These are phyloP conservation scores for Oligia strigilis DNA, from an alignment of 2,888 invertebrate genomes.

Conservation along the genomic window DNA sequence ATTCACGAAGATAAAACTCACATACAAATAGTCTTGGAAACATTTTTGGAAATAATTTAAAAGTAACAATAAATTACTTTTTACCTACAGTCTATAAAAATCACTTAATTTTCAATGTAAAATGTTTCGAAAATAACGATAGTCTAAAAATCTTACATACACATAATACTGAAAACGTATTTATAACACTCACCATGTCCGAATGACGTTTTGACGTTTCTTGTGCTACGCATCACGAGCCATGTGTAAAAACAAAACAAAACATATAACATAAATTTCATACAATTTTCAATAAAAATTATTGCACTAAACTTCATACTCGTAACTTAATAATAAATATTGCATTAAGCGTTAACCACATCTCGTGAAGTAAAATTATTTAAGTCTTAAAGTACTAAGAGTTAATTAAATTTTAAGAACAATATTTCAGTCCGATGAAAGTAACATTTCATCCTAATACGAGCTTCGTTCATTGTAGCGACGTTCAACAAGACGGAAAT, in stretches of 20 bases:
- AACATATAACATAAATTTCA: slow-evolving; percentile 88
- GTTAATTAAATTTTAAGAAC: slow-evolving; percentile 85
- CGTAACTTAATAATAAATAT: slow-evolving; percentile 90
- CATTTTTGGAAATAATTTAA: slow-evolving; percentile 87
- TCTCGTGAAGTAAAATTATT: slow-evolving; percentile 84
- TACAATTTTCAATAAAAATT: slow-evolving; percentile 89
- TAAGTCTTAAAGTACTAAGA: slow-evolving; percentile 85
- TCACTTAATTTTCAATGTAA: slow-evolving; percentile 85
- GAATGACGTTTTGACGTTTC: slow-evolving; percentile 78
- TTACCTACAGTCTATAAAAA: slow-evolving; percentile 87
- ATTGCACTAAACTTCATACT: slow-evolving; percentile 89
- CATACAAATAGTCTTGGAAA: slow-evolving; percentile 82
- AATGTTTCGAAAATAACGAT: slow-evolving; percentile 84
- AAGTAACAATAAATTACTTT: slow-evolving; percentile 90
- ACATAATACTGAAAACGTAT: slow-evolving; percentile 89
- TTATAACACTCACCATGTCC: slow-evolving; percentile 81
- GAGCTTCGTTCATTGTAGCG: slow-evolving; percentile 76
- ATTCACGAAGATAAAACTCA: slow-evolving; percentile 75
- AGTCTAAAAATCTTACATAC: slow-evolving; percentile 86
- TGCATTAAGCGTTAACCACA: slow-evolving; percentile 88
- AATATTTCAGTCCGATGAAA: slow-evolving; percentile 88
- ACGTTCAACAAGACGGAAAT: slow-evolving; percentile 79
- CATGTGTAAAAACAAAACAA: slow-evolving; percentile 85
- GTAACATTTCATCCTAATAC: slow-evolving; percentile 81
- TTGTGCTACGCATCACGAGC: slow-evolving; percentile 73